These are phyloP conservation scores for Pseudomyrmex dendroicus DNA, from an alignment of 1,140 invertebrate species.

Conservation along the genomic window DNA sequence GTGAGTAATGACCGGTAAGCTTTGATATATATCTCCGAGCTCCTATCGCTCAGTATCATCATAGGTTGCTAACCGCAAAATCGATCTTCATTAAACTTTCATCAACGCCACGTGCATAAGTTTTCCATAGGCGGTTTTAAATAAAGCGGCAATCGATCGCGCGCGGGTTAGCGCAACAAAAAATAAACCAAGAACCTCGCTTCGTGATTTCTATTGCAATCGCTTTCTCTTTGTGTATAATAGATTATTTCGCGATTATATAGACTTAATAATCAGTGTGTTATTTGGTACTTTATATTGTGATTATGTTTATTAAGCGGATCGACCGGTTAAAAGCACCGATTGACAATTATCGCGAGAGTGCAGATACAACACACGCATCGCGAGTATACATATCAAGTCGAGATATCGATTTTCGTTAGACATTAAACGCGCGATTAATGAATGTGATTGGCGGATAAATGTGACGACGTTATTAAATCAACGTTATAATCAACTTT, in stretches of 20 bases:
- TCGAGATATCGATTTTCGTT: slow-evolving; percentile 24
- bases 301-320: slow-evolving; percentile 24
- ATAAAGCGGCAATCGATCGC: slow-evolving; percentile 50
- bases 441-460: slow-evolving; percentile 35
- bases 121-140: slow-evolving; percentile 42
- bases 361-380: not conserved
- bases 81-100: slow-evolving; percentile 48
- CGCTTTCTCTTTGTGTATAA: not conserved
- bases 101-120: slow-evolving; percentile 42
- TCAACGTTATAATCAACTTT: not conserved
- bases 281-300: no score
- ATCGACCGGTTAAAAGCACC: not conserved
- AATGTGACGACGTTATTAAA: slow-evolving; percentile 3
- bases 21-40: not conserved
- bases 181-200: not conserved
- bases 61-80: slow-evolving; percentile 53
- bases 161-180: slow-evolving; percentile 11
- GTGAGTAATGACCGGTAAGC: slow-evolving; percentile 4
- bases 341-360: not conserved
- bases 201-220: slow-evolving; percentile 10
- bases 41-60: not conserved
- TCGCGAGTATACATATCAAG: not conserved
- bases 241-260: not conserved
- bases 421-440: slow-evolving; percentile 23
- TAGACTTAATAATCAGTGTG: not conserved